A percentile compares a stretch with the other conserved stretches of the same genome.
Conservation (phyloP, 2,797 vertebrate species). For the Coregonus sp. region DNA sequence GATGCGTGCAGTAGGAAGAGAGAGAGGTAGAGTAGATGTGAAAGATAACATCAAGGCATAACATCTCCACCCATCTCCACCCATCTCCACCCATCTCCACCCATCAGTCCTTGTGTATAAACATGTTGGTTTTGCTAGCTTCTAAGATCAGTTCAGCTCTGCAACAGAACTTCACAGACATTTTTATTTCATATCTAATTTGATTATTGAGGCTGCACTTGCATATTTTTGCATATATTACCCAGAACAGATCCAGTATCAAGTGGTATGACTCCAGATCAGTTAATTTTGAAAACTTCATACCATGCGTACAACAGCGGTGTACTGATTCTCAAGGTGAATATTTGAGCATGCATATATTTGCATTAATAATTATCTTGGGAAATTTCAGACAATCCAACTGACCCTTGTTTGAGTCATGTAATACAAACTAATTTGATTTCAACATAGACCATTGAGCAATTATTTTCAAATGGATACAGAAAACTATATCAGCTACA, state of each 20-base stretch:
- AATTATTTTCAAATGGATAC: slow-evolving; percentile 6
- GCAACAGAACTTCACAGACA: not conserved
- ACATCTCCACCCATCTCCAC: not conserved
- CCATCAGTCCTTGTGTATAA: not conserved
- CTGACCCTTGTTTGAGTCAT: slow-evolving; percentile 40
- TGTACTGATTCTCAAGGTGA: slow-evolving; percentile 36
- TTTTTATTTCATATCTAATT: slow-evolving; percentile 5
- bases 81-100: not conserved
- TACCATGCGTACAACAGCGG: not conserved
- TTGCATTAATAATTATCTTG: slow-evolving; percentile 12
- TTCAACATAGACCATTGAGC: slow-evolving; percentile 22
- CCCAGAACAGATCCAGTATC: slow-evolving; percentile 1
- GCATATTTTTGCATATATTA: slow-evolving; percentile 20
- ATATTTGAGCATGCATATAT: slow-evolving; percentile 37
- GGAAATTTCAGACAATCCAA: slow-evolving; percentile 6
- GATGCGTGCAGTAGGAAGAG: not conserved
- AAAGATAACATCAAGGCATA: not conserved
- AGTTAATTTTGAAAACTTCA: slow-evolving; percentile 11
- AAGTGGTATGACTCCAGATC: slow-evolving; percentile 6
- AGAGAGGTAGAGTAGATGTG: not conserved
- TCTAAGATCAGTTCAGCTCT: not conserved
- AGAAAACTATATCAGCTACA: not conserved
- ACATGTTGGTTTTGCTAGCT: not conserved
- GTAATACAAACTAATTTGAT: slow-evolving; percentile 36
- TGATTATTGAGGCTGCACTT: not conserved